These are phyloP conservation scores for Ephialtes manifestator DNA, from an alignment of 2,888 invertebrate species.

Conservation along the genomic window DNA sequence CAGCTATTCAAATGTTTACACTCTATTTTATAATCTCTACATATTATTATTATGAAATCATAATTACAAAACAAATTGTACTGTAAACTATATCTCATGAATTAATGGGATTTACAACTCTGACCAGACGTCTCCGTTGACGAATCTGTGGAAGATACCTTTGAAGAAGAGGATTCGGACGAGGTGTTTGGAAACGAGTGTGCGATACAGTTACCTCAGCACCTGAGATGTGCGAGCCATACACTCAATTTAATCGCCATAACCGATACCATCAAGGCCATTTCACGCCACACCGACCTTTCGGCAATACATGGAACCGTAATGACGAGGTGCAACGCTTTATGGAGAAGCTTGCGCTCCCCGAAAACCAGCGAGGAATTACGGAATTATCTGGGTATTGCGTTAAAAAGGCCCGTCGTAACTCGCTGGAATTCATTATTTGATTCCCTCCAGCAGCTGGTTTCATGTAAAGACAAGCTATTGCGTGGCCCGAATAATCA, in stretches of 20 bases:
- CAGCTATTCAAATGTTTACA: too few relatives aligned
- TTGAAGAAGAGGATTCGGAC: background rate
- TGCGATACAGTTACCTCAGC: conserved; percentile 26
- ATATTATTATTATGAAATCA: too few relatives aligned
- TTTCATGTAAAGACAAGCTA: conserved; percentile 16
- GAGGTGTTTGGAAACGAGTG: conserved; percentile 6
- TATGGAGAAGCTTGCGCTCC: too few relatives aligned
- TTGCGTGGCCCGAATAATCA: conserved; percentile 4
- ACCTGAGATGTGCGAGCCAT: conserved; percentile 43
- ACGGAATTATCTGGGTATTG: background rate
- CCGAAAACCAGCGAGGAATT: background rate
- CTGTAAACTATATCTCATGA: too few relatives aligned
- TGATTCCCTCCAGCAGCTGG: conserved; percentile 16
- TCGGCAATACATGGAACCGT: conserved; percentile 16
- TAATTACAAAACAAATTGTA: too few relatives aligned
- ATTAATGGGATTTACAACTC: too few relatives aligned
- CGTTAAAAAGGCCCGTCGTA: background rate
- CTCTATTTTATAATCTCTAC: too few relatives aligned
- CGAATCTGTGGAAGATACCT: too few relatives aligned
- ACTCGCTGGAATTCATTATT: too few relatives aligned
- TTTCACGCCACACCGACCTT: background rate
- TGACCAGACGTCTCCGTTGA: background rate
- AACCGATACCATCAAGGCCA: conserved; percentile 19
- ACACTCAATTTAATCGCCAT: conserved; percentile 34
- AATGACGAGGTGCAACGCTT: conserved; percentile 7